phyloP scores from a whole-genome alignment of 2,888 invertebrate genomes.

The Acrocyrtus sp. region DNA sequence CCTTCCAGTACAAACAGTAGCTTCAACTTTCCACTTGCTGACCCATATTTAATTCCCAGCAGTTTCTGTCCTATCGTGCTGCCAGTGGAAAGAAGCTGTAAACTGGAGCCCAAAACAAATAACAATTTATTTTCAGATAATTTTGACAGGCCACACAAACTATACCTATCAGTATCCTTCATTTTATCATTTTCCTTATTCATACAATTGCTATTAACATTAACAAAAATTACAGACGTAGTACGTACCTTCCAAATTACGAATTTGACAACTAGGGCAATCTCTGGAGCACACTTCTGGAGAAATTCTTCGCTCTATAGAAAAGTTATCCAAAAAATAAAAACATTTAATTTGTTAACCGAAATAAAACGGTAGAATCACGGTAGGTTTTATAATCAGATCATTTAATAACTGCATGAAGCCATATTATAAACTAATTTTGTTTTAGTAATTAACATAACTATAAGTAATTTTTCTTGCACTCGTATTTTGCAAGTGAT shows the following conservation, averaged over 20 bases:
- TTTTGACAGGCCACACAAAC: slow-evolving; percentile 15
- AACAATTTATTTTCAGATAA: background rate
- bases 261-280: slow-evolving; percentile 48
- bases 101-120: slow-evolving; percentile 16
- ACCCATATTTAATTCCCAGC: slow-evolving; percentile 49
- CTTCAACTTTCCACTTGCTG: slow-evolving; percentile 23
- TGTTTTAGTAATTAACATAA: too few species aligned
- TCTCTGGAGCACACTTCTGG: slow-evolving; percentile 49
- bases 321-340: background rate
- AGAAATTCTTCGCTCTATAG: slow-evolving; percentile 17
- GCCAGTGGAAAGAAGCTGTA: slow-evolving; percentile 17
- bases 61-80: slow-evolving; percentile 45
- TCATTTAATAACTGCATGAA: too few species aligned
- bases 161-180: too few species aligned
- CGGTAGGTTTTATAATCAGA: too few species aligned
- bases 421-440: too few species aligned
- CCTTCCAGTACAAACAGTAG: slow-evolving; percentile 47
- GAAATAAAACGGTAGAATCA: too few species aligned
- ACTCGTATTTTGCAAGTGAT: too few species aligned
- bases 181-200: too few species aligned
- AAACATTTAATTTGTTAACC: background rate
- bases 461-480: too few species aligned
- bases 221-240: too few species aligned
- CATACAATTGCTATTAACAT: too few species aligned
- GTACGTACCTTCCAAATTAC: slow-evolving; percentile 55